Base-by-base conservation (phyloP, 1,140 invertebrate genomes). In the Gryon sp. region DNA sequence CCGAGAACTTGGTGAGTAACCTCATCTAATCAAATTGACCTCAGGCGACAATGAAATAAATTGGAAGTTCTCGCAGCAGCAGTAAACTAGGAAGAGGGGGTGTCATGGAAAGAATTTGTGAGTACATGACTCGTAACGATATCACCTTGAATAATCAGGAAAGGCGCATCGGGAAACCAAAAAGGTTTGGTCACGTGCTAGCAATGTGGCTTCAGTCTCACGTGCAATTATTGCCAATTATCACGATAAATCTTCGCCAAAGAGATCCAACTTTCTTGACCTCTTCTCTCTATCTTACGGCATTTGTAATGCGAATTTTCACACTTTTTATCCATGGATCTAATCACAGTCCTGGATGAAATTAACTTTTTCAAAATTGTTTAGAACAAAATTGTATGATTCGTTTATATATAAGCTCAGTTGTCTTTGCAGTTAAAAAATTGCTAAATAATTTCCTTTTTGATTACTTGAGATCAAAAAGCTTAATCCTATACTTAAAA, bases 31-130 rank as follows among this genome's bases (percentile, higher is more conserved):
- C 62, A 76, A 76, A 68, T 68, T 62, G 62, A 76, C 72, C 72
- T 57, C 72, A 57, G 50, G 57, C 63, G 72, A 68, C 63, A 68
- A 76, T 68, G 62, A 76, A 75, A 66, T 75, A 62, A 75, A 75
- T 66, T 75, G 72, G 26, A 46, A 50, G 53, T 34, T 59, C 60
- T 59, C 52, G 36, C 20, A 14, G n/a, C n/a, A n/a, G n/a, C n/a
- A n/a, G n/a, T n/a, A 43, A 41, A 43, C 60, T 46, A 57, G 22
- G 32, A 45, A 59, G 52, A 60, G 63, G 53, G 70, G 52, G 60
- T 57, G 45, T 30, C 19, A 65, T 18, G n/a, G 55, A 45, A 59
- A 28, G 46, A 75, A 66, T 68, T 66, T 62, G 53, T 62, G 52
- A 40, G 20, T 74, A 74, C 68, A 57, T 73, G 59, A 74, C 53